These are phyloP conservation scores for Xanthostigma xanthostigma DNA, from an alignment of 2,888 invertebrate genomes.

Conservation along the genomic window DNA sequence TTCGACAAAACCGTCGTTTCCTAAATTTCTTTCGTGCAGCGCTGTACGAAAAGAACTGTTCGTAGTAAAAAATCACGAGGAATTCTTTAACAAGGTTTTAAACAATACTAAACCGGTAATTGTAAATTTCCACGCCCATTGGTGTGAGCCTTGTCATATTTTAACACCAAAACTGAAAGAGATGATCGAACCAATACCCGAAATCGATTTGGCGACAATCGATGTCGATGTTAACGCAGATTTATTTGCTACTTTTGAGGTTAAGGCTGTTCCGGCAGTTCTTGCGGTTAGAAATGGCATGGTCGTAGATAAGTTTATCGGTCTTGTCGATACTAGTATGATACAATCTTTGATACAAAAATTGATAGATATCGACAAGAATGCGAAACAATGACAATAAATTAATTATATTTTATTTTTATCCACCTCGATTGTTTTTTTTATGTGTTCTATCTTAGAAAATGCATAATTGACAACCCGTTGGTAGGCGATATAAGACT, in stretches of 20 bases:
- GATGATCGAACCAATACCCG: conserved; percentile 52
- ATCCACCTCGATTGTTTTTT: neutral
- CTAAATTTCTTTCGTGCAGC: conserved; percentile 14
- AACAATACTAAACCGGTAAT: conserved; percentile 74
- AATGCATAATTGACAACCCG: too few species aligned
- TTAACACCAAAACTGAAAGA: conserved; percentile 70
- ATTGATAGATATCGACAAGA: conserved; percentile 16
- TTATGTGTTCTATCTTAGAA: neutral
- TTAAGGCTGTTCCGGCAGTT: conserved; percentile 71
- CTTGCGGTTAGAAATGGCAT: conserved; percentile 69
- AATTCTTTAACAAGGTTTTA: conserved; percentile 70
- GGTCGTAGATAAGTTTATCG: conserved; percentile 77
- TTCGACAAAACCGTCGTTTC: neutral
- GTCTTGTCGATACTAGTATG: conserved; percentile 66
- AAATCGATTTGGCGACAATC: conserved; percentile 65
- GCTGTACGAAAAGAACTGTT: conserved; percentile 24
- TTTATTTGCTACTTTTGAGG: conserved; percentile 65
- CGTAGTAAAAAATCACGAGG: conserved; percentile 54
- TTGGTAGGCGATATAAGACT: too few species aligned
- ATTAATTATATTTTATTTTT: conserved; percentile 1
- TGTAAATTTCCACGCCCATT: conserved; percentile 81
- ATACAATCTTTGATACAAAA: conserved; percentile 65
- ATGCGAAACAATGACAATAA: conserved; percentile 1
- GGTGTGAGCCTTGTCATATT: conserved; percentile 83
- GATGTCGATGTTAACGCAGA: conserved; percentile 73